These are phyloP conservation scores for Ichneumoninae sp. DNA, from an alignment of 2,888 invertebrate genomes.

Conservation along the genomic window DNA sequence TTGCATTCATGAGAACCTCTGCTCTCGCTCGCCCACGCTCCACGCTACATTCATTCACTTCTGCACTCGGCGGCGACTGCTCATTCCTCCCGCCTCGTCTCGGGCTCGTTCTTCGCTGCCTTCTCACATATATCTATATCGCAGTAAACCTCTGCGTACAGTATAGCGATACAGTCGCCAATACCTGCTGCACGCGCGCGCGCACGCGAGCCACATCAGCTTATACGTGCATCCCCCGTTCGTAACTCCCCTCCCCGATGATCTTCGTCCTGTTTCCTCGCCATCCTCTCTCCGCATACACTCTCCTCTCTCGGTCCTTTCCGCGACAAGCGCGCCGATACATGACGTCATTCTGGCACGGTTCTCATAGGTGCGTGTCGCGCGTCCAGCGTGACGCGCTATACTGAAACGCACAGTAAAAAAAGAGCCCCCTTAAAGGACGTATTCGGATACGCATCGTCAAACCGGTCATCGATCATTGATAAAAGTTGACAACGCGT, in stretches of 20 bases:
- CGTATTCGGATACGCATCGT: neutral
- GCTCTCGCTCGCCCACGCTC: slow-evolving; percentile 77
- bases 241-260: slow-evolving; percentile 1
- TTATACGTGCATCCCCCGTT: slow-evolving; percentile 39
- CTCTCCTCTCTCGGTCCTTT: slow-evolving; percentile 27
- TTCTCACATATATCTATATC: slow-evolving; percentile 28
- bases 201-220: slow-evolving; percentile 46
- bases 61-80: slow-evolving; percentile 68
- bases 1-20: slow-evolving; percentile 75
- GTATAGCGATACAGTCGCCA: slow-evolving; percentile 28
- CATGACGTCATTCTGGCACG: slow-evolving; percentile 44
- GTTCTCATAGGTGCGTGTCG: slow-evolving; percentile 30
- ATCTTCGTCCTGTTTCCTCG: slow-evolving; percentile 22
- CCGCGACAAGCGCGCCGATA: slow-evolving; percentile 34
- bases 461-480: neutral
- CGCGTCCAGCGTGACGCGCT: neutral
- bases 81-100: slow-evolving; percentile 60
- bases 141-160: neutral
- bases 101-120: slow-evolving; percentile 59
- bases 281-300: slow-evolving; percentile 16
- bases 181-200: slow-evolving; percentile 37
- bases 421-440: neutral
- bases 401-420: neutral
- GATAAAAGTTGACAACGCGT: neutral
- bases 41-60: slow-evolving; percentile 81